These are phyloP conservation scores for Gobiocypris rarus DNA, from an alignment of 2,113 vertebrate genomes.

Conservation along the genomic window DNA sequence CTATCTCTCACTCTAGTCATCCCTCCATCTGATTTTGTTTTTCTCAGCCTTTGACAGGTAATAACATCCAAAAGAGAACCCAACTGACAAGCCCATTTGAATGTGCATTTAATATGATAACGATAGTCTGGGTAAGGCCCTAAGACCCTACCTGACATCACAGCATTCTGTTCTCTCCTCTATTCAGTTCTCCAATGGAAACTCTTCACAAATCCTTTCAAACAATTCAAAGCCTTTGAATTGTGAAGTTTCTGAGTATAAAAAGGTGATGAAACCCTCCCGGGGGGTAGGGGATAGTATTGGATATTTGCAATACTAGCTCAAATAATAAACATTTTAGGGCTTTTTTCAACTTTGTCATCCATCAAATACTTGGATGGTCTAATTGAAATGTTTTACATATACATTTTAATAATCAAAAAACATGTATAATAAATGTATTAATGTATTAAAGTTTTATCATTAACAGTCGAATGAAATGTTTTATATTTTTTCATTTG, in stretches of 20 bases:
- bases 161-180: constrained; percentile 14
- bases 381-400: too few species aligned
- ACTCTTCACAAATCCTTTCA: not conserved
- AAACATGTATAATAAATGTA: not conserved
- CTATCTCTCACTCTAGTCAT: constrained; percentile 30
- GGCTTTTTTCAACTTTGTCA: not conserved
- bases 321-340: too few species aligned
- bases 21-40: not conserved
- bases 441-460: not conserved
- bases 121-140: constrained; percentile 61
- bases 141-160: constrained; percentile 37
- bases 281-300: too few species aligned
- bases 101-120: constrained; percentile 76
- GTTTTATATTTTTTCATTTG: too few species aligned
- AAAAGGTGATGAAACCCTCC: too few species aligned
- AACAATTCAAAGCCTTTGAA: not conserved
- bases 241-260: not conserved
- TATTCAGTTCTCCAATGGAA: not conserved
- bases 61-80: constrained; percentile 67
- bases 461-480: too few species aligned
- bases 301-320: too few species aligned
- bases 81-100: constrained; percentile 75
- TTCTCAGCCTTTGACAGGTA: constrained; percentile 69
- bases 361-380: not conserved
- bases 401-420: not conserved